These are phyloP conservation scores for Capreolus pygargus DNA, from an alignment of 2,113 vertebrate genomes.

Conservation along the genomic window DNA sequence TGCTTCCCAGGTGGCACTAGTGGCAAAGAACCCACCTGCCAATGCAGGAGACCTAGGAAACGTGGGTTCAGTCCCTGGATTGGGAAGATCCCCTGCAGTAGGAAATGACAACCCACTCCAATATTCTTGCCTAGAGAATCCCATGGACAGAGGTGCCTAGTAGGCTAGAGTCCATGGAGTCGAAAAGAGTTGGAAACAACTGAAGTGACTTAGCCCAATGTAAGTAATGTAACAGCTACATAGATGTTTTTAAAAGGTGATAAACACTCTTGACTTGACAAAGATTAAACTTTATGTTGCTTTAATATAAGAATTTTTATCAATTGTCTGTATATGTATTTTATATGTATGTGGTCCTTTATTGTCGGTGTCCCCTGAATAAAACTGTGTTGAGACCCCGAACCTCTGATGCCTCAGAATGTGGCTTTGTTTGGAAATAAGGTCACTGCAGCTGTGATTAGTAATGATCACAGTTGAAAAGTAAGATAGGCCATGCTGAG, in stretches of 20 bases:
- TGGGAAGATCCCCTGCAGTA: neutral
- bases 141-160: neutral
- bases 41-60: neutral
- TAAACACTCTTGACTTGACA: neutral
- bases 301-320: neutral
- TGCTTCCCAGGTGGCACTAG: neutral
- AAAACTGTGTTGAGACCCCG: neutral
- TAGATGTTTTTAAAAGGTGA: neutral
- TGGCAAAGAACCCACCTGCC: neutral
- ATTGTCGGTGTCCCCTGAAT: neutral
- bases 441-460: neutral
- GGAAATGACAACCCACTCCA: neutral
- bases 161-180: neutral
- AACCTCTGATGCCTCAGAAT: neutral
- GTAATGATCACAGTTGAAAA: neutral
- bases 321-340: neutral
- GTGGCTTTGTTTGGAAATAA: neutral
- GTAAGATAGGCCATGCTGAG: neutral
- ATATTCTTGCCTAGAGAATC: neutral
- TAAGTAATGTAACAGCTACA: neutral
- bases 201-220: neutral
- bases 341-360: neutral
- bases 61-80: rapidly evolving
- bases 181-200: neutral
- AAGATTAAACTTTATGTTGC: constrained; percentile 17